Conservation (phyloP, 2,888 invertebrate genomes). For the Amphipyra tragopoginis region DNA sequence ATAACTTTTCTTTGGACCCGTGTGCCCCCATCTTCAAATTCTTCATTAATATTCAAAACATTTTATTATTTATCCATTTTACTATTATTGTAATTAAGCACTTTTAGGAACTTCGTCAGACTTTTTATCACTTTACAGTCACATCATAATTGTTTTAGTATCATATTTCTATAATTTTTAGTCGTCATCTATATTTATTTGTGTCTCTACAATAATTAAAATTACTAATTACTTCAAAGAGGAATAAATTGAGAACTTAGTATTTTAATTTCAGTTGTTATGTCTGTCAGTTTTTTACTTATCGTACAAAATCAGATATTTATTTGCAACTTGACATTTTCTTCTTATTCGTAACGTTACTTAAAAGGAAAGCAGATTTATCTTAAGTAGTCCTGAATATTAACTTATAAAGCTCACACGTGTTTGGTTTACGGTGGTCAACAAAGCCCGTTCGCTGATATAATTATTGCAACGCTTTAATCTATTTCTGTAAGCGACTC, state of each 20-base stretch:
- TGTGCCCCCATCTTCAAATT: constrained; percentile 92
- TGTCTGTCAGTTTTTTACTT: not conserved
- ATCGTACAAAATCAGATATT: not conserved
- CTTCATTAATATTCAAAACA: constrained; percentile 79
- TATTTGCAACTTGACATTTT: constrained; percentile 40
- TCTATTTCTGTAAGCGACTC: constrained; percentile 85
- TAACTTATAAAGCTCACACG: constrained; percentile 69
- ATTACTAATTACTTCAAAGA: constrained; percentile 24
- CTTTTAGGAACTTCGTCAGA: constrained; percentile 70
- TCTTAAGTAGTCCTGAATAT: constrained; percentile 30
- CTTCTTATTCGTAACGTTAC: constrained; percentile 22
- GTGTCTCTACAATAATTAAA: constrained; percentile 51
- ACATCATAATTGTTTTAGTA: constrained; percentile 69
- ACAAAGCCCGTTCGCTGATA: constrained; percentile 85
- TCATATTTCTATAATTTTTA: constrained; percentile 49
- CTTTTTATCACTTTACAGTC: constrained; percentile 68
- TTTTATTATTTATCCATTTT: constrained; percentile 62
- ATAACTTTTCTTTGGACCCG: constrained; percentile 93
- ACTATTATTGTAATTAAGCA: constrained; percentile 59
- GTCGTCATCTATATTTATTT: constrained; percentile 63
- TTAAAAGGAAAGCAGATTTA: constrained; percentile 36
- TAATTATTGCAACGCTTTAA: constrained; percentile 86
- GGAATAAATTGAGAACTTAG: constrained; percentile 39
- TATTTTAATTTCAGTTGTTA: constrained; percentile 68
- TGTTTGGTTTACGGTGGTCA: constrained; percentile 71